Percentiles rank a stretch among this genome's conserved stretches.
Evolutionary conservation across 2,888 invertebrate genomes (phyloP).

Genomic region (Oscheius sp.): DNA sequence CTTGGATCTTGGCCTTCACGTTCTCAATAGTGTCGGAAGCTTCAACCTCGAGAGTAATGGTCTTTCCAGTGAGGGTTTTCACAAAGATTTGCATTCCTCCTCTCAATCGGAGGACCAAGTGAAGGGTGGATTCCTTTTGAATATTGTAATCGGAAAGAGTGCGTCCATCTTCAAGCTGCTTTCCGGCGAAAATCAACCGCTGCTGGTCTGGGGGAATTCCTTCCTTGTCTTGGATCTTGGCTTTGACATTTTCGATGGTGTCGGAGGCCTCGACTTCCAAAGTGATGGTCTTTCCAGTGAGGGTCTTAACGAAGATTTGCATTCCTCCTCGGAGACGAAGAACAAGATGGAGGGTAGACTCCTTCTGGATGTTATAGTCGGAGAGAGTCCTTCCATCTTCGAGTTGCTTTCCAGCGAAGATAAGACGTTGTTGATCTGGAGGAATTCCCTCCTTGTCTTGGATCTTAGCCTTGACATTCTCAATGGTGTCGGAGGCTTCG

Average conservation of each 20-base stretch:
- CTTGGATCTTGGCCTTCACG: conserved; percentile 13
- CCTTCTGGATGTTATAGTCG: conserved; percentile 16
- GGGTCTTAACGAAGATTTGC: conserved; percentile 89
- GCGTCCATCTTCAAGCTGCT: conserved; percentile 46
- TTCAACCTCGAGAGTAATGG: conserved; percentile 13
- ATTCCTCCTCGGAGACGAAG: conserved; percentile 14
- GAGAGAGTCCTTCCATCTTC: conserved; percentile 92
- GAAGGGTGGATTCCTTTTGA: conserved; percentile 12
- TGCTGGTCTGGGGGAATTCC: conserved; percentile 19
- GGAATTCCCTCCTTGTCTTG: conserved; percentile 59
- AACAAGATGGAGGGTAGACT: conserved; percentile 10
- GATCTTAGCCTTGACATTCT: conserved; percentile 57
- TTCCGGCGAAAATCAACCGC: conserved; percentile 35
- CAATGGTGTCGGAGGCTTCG: conserved; percentile 56
- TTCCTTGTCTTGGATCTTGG: conserved; percentile 22
- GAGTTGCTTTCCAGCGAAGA: conserved; percentile 76
- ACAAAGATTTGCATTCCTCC: conserved; percentile 20
- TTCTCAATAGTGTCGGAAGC: conserved; percentile 22
- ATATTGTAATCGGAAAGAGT: conserved; percentile 16
- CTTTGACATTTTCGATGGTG: conserved; percentile 18
- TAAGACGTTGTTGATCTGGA: conserved; percentile 56
- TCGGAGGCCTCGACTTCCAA: conserved; percentile 11
- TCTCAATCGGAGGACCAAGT: conserved; percentile 6
- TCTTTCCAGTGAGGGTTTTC: conserved; percentile 8
- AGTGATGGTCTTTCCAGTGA: conserved; percentile 82